phyloP scores from a whole-genome alignment of 2,797 vertebrate genomes.

The Coregonus sp. region DNA sequence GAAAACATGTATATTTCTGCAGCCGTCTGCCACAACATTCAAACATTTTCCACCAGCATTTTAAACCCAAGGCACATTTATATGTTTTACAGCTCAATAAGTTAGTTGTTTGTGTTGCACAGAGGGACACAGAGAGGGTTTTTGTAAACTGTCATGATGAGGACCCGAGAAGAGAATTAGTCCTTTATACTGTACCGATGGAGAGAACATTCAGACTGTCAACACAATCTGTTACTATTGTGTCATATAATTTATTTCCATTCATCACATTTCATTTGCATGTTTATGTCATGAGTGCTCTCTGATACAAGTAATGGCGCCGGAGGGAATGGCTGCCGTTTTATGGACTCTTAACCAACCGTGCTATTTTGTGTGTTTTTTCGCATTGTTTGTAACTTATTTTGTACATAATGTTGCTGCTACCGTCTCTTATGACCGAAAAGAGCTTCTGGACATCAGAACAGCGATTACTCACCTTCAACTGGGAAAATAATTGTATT shows the following conservation, averaged over 20 bases:
- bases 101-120: background rate
- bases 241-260: background rate
- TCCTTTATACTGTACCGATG: background rate
- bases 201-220: background rate
- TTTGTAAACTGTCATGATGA: background rate
- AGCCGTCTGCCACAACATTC: background rate
- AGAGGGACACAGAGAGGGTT: background rate
- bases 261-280: background rate
- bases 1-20: background rate
- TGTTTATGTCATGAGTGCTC: background rate
- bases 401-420: too few relatives aligned
- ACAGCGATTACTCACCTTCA: too few relatives aligned
- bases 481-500: too few relatives aligned
- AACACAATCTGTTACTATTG: background rate
- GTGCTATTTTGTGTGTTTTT: too few relatives aligned
- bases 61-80: background rate
- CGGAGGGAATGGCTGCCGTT: too few relatives aligned
- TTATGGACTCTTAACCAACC: too few relatives aligned
- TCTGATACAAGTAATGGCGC: background rate
- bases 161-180: background rate
- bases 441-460: too few relatives aligned
- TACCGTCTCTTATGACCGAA: too few relatives aligned
- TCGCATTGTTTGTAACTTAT: too few relatives aligned
- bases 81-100: background rate
- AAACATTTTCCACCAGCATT: background rate